These are phyloP conservation scores for Sthenelais limicola DNA, from an alignment of 2,888 invertebrate species.

Conservation along the genomic window DNA sequence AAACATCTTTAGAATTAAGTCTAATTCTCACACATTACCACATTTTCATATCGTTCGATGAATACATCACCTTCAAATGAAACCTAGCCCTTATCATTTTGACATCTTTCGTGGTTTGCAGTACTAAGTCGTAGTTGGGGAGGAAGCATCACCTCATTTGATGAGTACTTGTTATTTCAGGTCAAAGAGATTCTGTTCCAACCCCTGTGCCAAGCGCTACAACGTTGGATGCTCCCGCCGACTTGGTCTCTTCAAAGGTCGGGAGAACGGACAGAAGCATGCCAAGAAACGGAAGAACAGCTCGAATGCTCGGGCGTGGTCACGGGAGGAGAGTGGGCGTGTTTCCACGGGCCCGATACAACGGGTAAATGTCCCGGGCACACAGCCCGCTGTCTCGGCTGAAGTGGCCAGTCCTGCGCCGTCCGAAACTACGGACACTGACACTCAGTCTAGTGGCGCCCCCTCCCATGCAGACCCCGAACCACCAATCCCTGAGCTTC, in stretches of 20 bases:
- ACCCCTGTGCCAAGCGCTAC: constrained; percentile 80
- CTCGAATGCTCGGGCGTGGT: constrained; percentile 29
- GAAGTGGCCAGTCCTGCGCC: not conserved
- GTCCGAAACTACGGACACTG: constrained; percentile 20
- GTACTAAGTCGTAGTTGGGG: no score
- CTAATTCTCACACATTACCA: no score
- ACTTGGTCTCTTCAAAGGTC: constrained; percentile 55
- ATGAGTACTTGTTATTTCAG: constrained; percentile 78
- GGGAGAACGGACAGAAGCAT: constrained; percentile 11
- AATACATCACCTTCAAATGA: no score
- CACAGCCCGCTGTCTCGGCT: not conserved
- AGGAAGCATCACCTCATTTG: not conserved
- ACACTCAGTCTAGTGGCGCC: constrained; percentile 38
- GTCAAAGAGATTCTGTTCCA: constrained; percentile 81
- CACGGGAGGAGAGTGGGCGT: constrained; percentile 35
- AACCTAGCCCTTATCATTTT: no score
- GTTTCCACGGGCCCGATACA: constrained; percentile 44
- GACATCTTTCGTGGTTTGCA: no score
- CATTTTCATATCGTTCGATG: no score
- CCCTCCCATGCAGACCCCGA: constrained; percentile 30
- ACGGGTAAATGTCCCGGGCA: constrained; percentile 34
- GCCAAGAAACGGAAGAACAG: constrained; percentile 21
- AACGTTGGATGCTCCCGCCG: constrained; percentile 72
- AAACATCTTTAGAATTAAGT: no score
- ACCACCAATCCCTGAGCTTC: constrained; percentile 16